Conservation (phyloP, 2,113 vertebrate species). For the Silurus glanis region DNA sequence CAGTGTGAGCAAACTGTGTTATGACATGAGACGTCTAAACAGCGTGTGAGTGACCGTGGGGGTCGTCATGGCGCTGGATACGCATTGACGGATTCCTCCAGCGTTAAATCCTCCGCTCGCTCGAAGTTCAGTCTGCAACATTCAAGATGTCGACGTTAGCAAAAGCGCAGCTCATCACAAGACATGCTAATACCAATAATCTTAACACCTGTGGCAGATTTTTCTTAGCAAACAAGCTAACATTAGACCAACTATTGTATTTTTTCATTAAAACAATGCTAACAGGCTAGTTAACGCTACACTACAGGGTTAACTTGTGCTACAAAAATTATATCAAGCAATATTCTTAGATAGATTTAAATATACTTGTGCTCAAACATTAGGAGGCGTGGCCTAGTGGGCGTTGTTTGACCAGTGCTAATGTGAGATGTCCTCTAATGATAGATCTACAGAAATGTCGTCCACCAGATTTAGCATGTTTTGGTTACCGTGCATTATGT, state of each 20-base stretch:
- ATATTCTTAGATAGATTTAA: background rate
- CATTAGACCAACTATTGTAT: background rate
- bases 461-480: too few relatives aligned
- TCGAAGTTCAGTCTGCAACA: background rate
- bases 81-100: slow-evolving; percentile 31
- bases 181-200: background rate
- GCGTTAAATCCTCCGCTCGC: background rate
- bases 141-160: background rate
- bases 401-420: background rate
- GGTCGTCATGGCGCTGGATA: slow-evolving; percentile 65
- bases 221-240: background rate
- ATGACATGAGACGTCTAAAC: slow-evolving; percentile 66
- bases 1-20: slow-evolving; percentile 61
- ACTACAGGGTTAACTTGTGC: background rate
- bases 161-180: background rate
- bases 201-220: background rate
- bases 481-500: too few relatives aligned
- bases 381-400: background rate
- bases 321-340: background rate
- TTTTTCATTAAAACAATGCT: background rate
- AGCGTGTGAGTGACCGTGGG: slow-evolving; percentile 50
- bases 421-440: too few relatives aligned
- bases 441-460: too few relatives aligned
- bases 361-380: background rate
- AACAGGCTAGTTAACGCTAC: background rate